Base-by-base conservation (phyloP, 2,113 vertebrate species). In the Pavo muticus region DNA sequence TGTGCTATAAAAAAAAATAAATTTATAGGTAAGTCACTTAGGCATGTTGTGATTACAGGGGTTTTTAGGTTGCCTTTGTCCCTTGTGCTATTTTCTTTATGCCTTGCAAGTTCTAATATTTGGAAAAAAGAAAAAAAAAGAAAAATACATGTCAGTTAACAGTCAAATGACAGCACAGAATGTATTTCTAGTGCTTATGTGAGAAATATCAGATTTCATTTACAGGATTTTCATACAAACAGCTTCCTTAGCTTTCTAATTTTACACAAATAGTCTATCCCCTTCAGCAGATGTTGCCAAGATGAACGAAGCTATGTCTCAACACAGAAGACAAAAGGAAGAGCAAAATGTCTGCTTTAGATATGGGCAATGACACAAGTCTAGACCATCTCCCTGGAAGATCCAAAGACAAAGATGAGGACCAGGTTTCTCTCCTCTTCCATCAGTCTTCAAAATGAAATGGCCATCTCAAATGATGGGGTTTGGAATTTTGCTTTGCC, bases 11-110 rank as follows among this genome's bases (percentile, higher is more conserved):
- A 85, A 93, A 47, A 18, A 54, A 81, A 40, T 20, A 65, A 77
- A 90, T 93, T 95, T 94, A 71, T 59, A 56, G 59, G 64, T 75
- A 61, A 42, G 37, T 39, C 45, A 84, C 44, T 95, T 82, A 50
- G 12, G 63, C 9, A 32, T 32, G 10, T 9, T 87, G 59, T 68
- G 54, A 79, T 86, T 69, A 91, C 95, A 92, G 29, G 29, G 20
- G 64, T 54, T 87, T 91, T 57, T 74, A 64, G 59, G 32, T 52
- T 90, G 40, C 27, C 30, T 11, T 11, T n/a, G 64, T 15, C 93
- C 54, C 37, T 60, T 11, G 47, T 2, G 19, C 19, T 56, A 21
- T 52, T 39, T 76, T 56, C 13, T 60, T 10, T 42, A 42, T 21
- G 24, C 52, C 23, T 59, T 84, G 59, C 21, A 17, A 40, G n/a